phyloP scores from a whole-genome alignment of 2,888 invertebrate genomes.

The Trichacis sp. region DNA sequence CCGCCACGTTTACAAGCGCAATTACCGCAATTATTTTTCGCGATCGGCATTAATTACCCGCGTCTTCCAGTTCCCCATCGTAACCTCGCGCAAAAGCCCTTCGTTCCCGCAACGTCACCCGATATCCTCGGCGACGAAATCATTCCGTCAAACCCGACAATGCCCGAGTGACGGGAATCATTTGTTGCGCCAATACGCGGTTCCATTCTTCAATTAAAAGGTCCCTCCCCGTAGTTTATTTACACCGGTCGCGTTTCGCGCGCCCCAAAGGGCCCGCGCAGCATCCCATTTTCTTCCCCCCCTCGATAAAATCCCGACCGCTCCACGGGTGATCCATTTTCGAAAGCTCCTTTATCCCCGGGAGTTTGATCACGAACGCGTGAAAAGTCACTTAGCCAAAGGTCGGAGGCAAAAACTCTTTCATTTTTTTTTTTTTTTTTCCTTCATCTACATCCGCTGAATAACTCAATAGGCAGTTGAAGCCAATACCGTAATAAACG shows the following conservation, averaged over 20 bases:
- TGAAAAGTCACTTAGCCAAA: conserved; percentile 53
- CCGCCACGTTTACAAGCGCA: too few species aligned
- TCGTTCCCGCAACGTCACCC: too few species aligned
- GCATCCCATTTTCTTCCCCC: neutral
- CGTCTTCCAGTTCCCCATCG: too few species aligned
- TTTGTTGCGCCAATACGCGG: conserved; percentile 27
- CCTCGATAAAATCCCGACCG: conserved; percentile 22
- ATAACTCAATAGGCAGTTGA: conserved; percentile 13
- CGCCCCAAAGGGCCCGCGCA: conserved; percentile 1
- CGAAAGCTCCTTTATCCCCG: conserved; percentile 30
- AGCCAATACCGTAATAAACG: conserved; percentile 26
- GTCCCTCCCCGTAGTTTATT: conserved; percentile 22
- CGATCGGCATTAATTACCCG: too few species aligned
- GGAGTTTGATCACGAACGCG: conserved; percentile 50
- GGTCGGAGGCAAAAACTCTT: conserved; percentile 20
- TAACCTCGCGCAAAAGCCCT: too few species aligned
- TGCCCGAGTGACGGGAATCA: conserved; percentile 39
- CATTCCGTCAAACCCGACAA: conserved; percentile 36
- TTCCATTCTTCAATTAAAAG: conserved; percentile 22
- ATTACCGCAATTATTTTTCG: too few species aligned
- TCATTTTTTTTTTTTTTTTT: too few species aligned
- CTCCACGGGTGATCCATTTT: conserved; percentile 49
- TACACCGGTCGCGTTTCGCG: too few species aligned
- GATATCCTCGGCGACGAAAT: conserved; percentile 26
- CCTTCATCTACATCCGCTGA: neutral